Conservation (phyloP, 2,888 invertebrate genomes). For the Miltochrista miniata region DNA sequence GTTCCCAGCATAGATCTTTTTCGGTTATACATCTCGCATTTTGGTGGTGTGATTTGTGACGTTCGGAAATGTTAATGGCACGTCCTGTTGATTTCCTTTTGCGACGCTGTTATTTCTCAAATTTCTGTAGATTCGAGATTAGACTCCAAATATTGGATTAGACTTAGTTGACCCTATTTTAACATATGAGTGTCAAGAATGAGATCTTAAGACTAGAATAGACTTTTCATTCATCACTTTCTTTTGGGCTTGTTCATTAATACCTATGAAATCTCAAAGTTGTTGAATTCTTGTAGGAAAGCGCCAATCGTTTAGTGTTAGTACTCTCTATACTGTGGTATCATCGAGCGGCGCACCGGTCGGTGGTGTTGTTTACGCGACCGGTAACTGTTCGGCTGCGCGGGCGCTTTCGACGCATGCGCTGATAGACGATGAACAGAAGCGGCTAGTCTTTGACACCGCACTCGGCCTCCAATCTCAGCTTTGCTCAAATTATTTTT, state of each 20-base stretch:
- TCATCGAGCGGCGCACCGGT: slow-evolving; percentile 32
- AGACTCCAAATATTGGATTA: not conserved
- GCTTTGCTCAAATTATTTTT: slow-evolving; percentile 61
- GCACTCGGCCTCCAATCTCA: slow-evolving; percentile 51
- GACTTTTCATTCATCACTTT: too few relatives aligned
- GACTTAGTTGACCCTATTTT: not conserved
- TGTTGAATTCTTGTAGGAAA: slow-evolving; percentile 57
- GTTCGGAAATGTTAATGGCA: slow-evolving; percentile 80
- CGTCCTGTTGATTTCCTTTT: slow-evolving; percentile 67
- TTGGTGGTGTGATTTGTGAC: slow-evolving; percentile 83
- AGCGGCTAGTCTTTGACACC: slow-evolving; percentile 73
- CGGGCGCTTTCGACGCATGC: slow-evolving; percentile 38
- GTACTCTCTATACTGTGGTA: too few relatives aligned
- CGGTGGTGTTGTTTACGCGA: slow-evolving; percentile 70
- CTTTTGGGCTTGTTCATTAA: too few relatives aligned
- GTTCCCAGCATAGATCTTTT: slow-evolving; percentile 80
- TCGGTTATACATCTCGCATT: slow-evolving; percentile 81
- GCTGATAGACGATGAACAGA: slow-evolving; percentile 72
- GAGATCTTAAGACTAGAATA: too few relatives aligned
- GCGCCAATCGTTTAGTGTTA: slow-evolving; percentile 63
- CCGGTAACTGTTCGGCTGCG: slow-evolving; percentile 23
- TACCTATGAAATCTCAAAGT: too few relatives aligned
- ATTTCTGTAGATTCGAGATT: slow-evolving; percentile 15
- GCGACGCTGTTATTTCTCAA: slow-evolving; percentile 33
- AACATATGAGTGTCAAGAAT: not conserved